A percentile compares a stretch with the other conserved stretches of the same genome.
phyloP scores from a whole-genome alignment of 1,140 invertebrate species.

The Ylistrum balloti region DNA sequence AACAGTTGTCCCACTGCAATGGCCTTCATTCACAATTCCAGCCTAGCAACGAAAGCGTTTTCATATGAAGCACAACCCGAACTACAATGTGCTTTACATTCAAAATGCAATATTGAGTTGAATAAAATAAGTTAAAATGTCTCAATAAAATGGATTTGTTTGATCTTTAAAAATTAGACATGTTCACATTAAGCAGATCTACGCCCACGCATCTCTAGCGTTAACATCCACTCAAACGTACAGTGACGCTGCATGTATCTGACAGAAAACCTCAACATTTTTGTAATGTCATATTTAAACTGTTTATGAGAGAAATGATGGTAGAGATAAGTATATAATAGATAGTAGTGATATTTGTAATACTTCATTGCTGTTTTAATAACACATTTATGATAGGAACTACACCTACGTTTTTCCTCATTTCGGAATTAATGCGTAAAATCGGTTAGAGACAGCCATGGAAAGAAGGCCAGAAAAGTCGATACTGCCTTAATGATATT shows the following conservation, averaged over 20 bases:
- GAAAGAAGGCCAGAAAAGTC: not conserved
- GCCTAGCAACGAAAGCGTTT: too few relatives aligned
- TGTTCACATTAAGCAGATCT: not conserved
- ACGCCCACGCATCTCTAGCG: not conserved
- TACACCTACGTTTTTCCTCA: conserved; percentile 5
- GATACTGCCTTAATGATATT: not conserved
- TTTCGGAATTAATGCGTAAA: not conserved
- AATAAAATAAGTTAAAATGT: not conserved
- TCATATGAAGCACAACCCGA: too few relatives aligned
- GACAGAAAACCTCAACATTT: too few relatives aligned
- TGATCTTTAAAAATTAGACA: not conserved
- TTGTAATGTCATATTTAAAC: too few relatives aligned
- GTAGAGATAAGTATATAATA: not conserved
- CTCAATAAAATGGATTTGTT: not conserved
- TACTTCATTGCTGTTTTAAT: not conserved
- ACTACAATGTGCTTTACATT: too few relatives aligned
- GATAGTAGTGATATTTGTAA: not conserved
- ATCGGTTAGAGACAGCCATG: not conserved
- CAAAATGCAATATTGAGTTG: too few relatives aligned
- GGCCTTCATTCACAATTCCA: too few relatives aligned
- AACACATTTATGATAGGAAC: not conserved
- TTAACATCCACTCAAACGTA: not conserved
- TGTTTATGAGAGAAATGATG: too few relatives aligned
- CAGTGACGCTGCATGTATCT: too few relatives aligned
- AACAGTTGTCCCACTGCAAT: too few relatives aligned